phyloP scores from a whole-genome alignment of 1,140 invertebrate genomes.

The Ceratosolen solmsi region DNA sequence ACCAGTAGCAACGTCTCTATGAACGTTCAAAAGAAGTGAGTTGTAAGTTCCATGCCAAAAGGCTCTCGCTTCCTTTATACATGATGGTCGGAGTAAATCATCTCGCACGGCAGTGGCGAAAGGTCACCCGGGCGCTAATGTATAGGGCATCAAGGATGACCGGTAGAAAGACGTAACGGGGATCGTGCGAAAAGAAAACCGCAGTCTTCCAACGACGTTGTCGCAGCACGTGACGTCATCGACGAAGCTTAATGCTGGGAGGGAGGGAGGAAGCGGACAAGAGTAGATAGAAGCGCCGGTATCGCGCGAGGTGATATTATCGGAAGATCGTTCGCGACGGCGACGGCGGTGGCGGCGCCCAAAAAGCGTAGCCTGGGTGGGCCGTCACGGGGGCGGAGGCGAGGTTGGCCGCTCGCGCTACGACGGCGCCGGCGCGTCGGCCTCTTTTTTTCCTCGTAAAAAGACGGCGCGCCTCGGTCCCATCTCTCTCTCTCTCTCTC shows the following conservation, averaged over 20 bases:
- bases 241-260: not conserved
- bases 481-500: not conserved
- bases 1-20: too few species aligned
- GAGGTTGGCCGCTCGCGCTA: not conserved
- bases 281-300: not conserved
- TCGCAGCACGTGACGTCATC: too few species aligned
- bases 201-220: not conserved
- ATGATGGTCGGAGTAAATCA: too few species aligned
- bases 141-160: not conserved
- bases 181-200: not conserved
- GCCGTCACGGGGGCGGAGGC: conserved; percentile 6
- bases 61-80: too few species aligned
- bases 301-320: conserved; percentile 24
- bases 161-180: not conserved
- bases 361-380: conserved; percentile 39
- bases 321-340: conserved; percentile 2
- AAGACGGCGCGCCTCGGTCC: not conserved
- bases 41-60: too few species aligned
- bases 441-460: conserved; percentile 49
- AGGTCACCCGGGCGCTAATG: not conserved
- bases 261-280: not conserved
- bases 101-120: too few species aligned
- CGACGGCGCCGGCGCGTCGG: conserved; percentile 45
- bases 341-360: not conserved
- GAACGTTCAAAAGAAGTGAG: too few species aligned